Base-by-base conservation (phyloP, 2,113 vertebrate genomes). In the Coryphaenoides rupestris region DNA sequence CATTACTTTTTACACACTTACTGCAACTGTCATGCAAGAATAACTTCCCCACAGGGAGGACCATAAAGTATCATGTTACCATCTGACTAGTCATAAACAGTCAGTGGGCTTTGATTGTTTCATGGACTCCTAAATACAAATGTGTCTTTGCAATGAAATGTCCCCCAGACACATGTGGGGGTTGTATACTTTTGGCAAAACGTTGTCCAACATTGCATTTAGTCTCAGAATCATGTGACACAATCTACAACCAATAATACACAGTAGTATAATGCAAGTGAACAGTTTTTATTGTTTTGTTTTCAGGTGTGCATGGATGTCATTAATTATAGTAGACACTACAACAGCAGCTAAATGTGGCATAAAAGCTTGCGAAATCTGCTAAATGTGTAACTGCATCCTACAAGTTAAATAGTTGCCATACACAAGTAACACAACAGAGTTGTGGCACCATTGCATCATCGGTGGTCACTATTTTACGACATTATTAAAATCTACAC, bases 241-340 rank as follows among this genome's bases (percentile, higher is more conserved):
- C 33, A 7, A 40, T 40, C 9, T 40, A 40, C 9, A 13, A 6
- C 33, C 33, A 40, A 40, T 50, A n/a, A 50, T 50, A 46, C 53
- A 60, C 59, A 58, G 28, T 9, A 9, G 28, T 13, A 70, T 52
- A 61, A 26, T 66, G 66, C 45, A 60, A 17, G 45, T 26, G 22
- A 73, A 56, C 40, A 61, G 21, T 10, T 46, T 85, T 84, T 82
- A 78, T 85, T 85, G 46, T 22, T 66, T 63, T 19, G 69, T 62
- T 47, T 58, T 56, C 3, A 70, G 13, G 56, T 56, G 24, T 17
- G 60, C 12, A 22, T 47, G n/a, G 54, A 22, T 22, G 23, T 55
- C 21, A 22, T 23, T 55, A 23, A 14, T 55, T 22, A 55, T 22
- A 55, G 19, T 19, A 21, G 5, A 19, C 21, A 55, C 53, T 21